Conservation (phyloP, 2,113 vertebrate species). For the Myotis brandtii region DNA sequence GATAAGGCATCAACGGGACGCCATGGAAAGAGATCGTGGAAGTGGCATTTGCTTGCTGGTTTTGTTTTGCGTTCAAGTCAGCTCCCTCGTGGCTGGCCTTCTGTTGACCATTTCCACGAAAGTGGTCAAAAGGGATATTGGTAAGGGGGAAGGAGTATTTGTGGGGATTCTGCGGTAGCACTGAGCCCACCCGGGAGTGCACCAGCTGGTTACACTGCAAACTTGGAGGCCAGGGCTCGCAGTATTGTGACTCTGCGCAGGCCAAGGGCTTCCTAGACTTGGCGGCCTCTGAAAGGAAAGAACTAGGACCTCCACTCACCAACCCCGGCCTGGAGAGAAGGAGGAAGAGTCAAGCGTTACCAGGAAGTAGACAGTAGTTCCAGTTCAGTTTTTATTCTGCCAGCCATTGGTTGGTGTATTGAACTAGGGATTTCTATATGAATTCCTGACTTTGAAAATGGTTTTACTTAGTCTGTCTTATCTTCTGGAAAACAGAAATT, state of each 20-base stretch:
- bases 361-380: neutral
- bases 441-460: neutral
- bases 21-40: neutral
- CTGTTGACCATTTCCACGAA: neutral
- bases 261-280: neutral
- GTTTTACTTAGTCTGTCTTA: constrained; percentile 14
- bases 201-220: neutral
- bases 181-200: neutral
- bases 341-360: neutral
- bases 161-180: neutral
- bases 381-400: neutral
- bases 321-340: neutral
- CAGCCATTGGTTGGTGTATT: neutral
- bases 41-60: neutral
- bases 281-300: neutral
- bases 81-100: neutral
- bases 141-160: neutral
- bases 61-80: neutral
- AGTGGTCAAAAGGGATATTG: neutral
- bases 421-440: neutral
- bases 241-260: accelerated
- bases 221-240: neutral
- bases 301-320: neutral
- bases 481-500: constrained; percentile 30
- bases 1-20: neutral